Evolutionary conservation across 2,797 vertebrate species (phyloP).

Genomic region (Onychomys leucogaster): DNA sequence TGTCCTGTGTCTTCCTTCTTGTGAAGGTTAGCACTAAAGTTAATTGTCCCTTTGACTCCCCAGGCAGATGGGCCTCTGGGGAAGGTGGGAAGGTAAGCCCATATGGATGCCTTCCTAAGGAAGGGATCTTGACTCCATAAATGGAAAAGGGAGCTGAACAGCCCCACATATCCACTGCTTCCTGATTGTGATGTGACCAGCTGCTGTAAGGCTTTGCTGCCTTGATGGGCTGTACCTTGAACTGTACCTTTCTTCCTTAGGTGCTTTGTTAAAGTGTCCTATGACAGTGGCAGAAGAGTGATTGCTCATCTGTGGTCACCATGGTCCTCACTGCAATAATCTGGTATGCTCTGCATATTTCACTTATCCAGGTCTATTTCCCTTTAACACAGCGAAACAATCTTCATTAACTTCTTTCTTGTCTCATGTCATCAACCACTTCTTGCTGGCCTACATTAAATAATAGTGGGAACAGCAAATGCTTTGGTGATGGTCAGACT

Average conservation of each 20-base stretch:
- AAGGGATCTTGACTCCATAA: neutral
- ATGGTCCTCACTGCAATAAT: neutral
- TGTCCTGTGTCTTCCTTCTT: neutral
- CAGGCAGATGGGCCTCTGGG: neutral
- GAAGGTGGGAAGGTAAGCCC: neutral
- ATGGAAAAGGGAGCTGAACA: neutral
- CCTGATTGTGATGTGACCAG: neutral
- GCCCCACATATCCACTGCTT: neutral
- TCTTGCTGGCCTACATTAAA: neutral
- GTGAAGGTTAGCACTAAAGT: neutral
- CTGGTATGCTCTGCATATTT: neutral
- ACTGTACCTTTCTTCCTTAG: neutral
- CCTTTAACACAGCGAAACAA: neutral
- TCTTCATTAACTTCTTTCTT: constrained; percentile 6
- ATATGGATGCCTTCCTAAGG: neutral
- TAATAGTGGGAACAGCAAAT: neutral
- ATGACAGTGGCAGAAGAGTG: neutral
- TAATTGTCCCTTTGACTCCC: neutral
- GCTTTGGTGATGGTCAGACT: neutral
- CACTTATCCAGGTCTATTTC: neutral
- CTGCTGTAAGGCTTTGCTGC: neutral
- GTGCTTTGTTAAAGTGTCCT: neutral
- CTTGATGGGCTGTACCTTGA: neutral
- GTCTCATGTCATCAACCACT: neutral
- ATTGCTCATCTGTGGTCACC: neutral